Evolutionary conservation across 2,888 invertebrate species (phyloP).

Genomic region (Quadroppia sp.): DNA sequence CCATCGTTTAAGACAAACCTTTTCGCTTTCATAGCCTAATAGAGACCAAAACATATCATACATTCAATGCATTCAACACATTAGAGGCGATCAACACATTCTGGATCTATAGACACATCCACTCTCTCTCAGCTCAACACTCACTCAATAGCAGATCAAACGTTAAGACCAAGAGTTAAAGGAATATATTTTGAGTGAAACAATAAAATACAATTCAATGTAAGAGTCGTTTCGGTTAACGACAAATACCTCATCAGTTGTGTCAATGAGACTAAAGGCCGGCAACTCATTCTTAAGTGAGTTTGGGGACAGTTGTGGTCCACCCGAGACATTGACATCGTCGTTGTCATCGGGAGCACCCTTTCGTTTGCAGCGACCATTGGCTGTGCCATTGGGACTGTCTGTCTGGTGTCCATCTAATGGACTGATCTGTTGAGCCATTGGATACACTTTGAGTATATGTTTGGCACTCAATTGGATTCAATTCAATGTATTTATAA

Average conservation of each 20-base stretch:
- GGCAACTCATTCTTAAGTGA: conserved; percentile 26
- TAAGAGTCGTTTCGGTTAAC: background rate
- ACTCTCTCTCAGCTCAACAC: too few species aligned
- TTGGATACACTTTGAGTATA: background rate
- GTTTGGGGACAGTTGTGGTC: background rate
- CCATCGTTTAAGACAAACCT: too few species aligned
- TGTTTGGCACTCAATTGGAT: background rate
- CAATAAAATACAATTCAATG: background rate
- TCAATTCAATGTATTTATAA: background rate
- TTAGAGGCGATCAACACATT: too few species aligned
- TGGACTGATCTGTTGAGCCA: conserved; percentile 31
- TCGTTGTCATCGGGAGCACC: conserved; percentile 16
- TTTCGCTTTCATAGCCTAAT: too few species aligned
- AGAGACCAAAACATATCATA: too few species aligned
- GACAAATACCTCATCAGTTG: conserved; percentile 8
- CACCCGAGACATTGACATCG: background rate
- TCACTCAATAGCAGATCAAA: too few species aligned
- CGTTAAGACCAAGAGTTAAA: too few species aligned
- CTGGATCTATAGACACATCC: too few species aligned
- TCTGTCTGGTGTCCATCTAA: conserved; percentile 29
- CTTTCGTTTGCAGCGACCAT: conserved; percentile 20
- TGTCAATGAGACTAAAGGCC: background rate
- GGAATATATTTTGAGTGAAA: too few species aligned
- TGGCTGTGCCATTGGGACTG: conserved; percentile 17
- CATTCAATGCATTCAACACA: too few species aligned